Conservation (phyloP, 2,797 vertebrate genomes). For the Syndactyla subalaris region DNA sequence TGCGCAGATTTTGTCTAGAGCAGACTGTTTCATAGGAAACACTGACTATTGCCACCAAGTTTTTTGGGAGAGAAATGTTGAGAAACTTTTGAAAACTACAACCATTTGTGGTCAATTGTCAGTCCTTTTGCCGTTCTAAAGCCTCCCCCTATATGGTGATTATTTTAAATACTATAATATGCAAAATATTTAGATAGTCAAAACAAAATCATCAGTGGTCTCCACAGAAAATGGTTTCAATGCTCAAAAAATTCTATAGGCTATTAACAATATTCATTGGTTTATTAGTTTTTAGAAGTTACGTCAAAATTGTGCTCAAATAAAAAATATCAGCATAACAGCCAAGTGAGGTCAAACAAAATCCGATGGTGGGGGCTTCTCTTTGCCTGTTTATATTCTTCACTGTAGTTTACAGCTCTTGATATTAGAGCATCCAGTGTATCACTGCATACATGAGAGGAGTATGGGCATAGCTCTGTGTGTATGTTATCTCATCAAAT, state of each 20-base stretch:
- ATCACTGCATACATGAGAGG: not conserved
- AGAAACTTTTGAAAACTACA: not conserved
- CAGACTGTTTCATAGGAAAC: not conserved
- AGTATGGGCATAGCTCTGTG: not conserved
- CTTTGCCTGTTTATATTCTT: not conserved
- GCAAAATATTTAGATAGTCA: not conserved
- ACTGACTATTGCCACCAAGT: not conserved
- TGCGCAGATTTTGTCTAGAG: not conserved
- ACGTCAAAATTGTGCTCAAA: not conserved
- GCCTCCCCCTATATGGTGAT: rapidly evolving
- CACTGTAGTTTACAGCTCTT: not conserved
- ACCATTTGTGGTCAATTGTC: not conserved
- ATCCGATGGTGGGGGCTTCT: not conserved
- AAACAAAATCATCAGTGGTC: not conserved
- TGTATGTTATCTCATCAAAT: not conserved
- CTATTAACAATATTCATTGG: not conserved
- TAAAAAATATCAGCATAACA: not conserved
- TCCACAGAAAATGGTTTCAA: not conserved
- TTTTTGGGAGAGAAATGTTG: not conserved
- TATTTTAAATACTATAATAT: not conserved
- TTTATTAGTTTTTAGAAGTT: not conserved
- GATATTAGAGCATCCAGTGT: not conserved
- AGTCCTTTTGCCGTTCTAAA: rapidly evolving
- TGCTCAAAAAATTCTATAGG: not conserved
- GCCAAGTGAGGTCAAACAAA: not conserved